Percentiles rank a stretch among this genome's conserved stretches.
Conservation (phyloP, 2,888 invertebrate species). For the Xanthia togata region DNA sequence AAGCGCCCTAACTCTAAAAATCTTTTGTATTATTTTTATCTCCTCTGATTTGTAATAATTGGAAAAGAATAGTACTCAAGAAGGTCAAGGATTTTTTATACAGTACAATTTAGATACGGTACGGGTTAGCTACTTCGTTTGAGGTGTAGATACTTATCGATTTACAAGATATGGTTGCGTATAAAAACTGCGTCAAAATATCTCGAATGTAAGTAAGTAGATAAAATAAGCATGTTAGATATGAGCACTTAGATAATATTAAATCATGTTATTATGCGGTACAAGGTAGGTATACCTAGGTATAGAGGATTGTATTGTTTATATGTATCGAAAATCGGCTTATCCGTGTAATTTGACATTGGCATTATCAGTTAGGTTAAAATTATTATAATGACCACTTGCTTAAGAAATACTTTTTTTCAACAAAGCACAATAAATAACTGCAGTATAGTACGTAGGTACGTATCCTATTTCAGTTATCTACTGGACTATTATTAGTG, state of each 20-base stretch:
- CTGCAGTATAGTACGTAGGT: background rate
- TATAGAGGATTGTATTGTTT: conserved; percentile 33
- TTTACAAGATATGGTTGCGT: conserved; percentile 62
- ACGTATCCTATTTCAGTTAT: background rate
- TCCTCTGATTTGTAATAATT: conserved; percentile 46
- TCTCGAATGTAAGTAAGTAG: conserved; percentile 54
- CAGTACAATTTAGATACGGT: conserved; percentile 52
- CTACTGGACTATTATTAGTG: background rate
- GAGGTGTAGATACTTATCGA: conserved; percentile 54
- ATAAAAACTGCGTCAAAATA: conserved; percentile 63
- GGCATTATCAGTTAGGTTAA: conserved; percentile 22
- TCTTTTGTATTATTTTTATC: conserved; percentile 50
- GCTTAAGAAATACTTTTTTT: background rate
- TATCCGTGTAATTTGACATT: conserved; percentile 41
- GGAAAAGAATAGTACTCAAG: conserved; percentile 29
- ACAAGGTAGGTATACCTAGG: conserved; percentile 26
- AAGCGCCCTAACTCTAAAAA: conserved; percentile 30
- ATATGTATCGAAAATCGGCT: conserved; percentile 36
- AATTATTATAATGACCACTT: conserved; percentile 8
- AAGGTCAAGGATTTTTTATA: conserved; percentile 47
- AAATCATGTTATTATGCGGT: conserved; percentile 52
- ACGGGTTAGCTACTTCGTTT: conserved; percentile 52
- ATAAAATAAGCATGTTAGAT: conserved; percentile 56
- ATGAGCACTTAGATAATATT: conserved; percentile 52
- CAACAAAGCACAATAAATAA: background rate